phyloP scores from a whole-genome alignment of 2,797 vertebrate genomes.

The Amazonetta brasiliensis region DNA sequence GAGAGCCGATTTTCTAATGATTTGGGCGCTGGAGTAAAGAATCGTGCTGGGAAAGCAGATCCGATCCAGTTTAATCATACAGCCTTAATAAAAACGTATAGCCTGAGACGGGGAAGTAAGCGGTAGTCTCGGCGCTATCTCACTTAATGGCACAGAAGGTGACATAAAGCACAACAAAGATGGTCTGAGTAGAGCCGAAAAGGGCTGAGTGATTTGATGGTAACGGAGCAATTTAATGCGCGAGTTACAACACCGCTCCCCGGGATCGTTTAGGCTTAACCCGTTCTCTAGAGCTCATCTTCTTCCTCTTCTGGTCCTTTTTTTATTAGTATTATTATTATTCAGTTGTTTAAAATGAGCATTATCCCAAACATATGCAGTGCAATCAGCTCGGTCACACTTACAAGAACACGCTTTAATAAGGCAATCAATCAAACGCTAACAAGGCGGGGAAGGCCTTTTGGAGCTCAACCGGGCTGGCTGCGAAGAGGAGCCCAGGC shows the following conservation, averaged over 20 bases:
- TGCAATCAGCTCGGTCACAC: slow-evolving; percentile 99
- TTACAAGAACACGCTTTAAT: slow-evolving; percentile 99
- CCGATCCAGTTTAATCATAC: neutral
- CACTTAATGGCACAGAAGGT: slow-evolving; percentile 1
- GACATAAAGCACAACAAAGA: slow-evolving; percentile 24
- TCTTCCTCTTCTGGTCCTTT: slow-evolving; percentile 51
- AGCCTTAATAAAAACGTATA: slow-evolving; percentile 45
- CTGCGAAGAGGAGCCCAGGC: neutral
- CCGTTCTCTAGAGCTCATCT: slow-evolving; percentile 76
- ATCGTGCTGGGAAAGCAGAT: slow-evolving; percentile 27
- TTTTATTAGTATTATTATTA: slow-evolving; percentile 73
- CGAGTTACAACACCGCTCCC: slow-evolving; percentile 72
- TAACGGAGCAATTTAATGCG: slow-evolving; percentile 77
- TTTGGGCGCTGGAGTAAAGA: slow-evolving; percentile 5
- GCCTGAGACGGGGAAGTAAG: slow-evolving; percentile 4
- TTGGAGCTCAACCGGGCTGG: slow-evolving; percentile 54
- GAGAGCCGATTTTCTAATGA: neutral
- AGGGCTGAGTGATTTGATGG: slow-evolving; percentile 64
- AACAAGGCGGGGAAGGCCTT: slow-evolving; percentile 76
- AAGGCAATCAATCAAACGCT: slow-evolving; percentile 98
- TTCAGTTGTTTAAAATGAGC: slow-evolving; percentile 92
- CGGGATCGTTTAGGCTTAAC: slow-evolving; percentile 76
- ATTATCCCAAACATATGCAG: slow-evolving; percentile 99
- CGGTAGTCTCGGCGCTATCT: neutral
- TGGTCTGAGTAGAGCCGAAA: neutral